Evolutionary conservation across 35 echinoderm and acorn worm species (phyloP).

Genomic region (Heliocidaris tuberculata): DNA sequence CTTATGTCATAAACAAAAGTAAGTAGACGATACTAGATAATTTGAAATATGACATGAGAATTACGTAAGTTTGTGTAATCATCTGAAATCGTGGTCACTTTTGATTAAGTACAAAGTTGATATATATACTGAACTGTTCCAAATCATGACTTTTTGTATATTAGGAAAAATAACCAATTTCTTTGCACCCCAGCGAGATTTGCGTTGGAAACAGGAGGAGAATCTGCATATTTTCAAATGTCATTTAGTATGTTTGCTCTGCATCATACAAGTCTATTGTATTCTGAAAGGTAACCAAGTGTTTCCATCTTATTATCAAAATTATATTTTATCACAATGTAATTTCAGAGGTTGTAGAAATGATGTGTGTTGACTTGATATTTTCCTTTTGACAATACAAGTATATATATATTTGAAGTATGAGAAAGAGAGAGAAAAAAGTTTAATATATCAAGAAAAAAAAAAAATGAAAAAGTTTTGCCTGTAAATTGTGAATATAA

Average conservation of each 20-base stretch:
- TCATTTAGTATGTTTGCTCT: constrained; percentile 37
- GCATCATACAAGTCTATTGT: constrained; percentile 15
- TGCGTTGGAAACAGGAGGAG: neutral
- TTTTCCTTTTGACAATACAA: constrained; percentile 48
- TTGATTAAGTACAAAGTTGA: neutral
- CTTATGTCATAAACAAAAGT: neutral
- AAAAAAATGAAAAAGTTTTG: constrained; percentile 15
- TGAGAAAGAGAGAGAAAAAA: neutral
- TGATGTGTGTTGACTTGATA: constrained; percentile 24
- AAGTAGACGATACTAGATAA: neutral
- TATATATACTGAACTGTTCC: neutral
- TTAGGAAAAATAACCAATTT: neutral
- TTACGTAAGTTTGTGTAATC: neutral
- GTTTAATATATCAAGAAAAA: constrained; percentile 43
- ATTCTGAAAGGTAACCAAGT: constrained; percentile 30
- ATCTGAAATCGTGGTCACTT: neutral
- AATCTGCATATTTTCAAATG: constrained; percentile 37
- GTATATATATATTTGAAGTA: constrained; percentile 52
- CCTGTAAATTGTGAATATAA: constrained; percentile 53
- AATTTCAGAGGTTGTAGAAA: constrained; percentile 41
- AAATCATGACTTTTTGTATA: neutral
- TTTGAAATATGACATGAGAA: neutral
- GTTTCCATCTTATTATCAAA: constrained; percentile 13
- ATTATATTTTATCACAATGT: constrained; percentile 44
- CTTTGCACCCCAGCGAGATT: neutral